Evolutionary conservation across 2,797 vertebrate genomes (phyloP).

Genomic region (Rhinogobio ventralis): DNA sequence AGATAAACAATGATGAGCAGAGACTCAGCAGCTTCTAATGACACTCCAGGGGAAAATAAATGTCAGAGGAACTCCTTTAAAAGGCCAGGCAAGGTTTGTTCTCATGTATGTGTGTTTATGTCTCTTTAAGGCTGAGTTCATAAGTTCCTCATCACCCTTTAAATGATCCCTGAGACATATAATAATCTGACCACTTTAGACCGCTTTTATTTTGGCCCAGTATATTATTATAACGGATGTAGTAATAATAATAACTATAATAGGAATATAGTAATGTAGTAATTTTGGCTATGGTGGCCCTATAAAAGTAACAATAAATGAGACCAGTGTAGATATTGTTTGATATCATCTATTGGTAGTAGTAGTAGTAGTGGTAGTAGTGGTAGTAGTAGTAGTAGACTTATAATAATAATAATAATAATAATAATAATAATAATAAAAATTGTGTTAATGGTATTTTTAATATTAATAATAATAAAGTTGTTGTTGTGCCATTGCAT

Average conservation of each 20-base stretch:
- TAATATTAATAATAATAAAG: too few species aligned
- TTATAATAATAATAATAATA: too few species aligned
- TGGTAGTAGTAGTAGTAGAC: too few species aligned
- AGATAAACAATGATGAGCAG: conserved; percentile 75
- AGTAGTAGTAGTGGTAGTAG: too few species aligned
- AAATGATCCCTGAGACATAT: background rate
- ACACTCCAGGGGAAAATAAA: conserved; percentile 62
- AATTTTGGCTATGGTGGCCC: background rate
- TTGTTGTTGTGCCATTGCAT: background rate
- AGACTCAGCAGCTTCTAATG: conserved; percentile 69
- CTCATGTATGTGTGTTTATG: background rate
- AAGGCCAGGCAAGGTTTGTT: conserved; percentile 12
- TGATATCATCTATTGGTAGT: background rate
- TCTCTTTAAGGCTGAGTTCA: background rate
- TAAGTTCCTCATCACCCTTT: background rate
- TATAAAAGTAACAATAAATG: background rate
- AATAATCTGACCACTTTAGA: background rate
- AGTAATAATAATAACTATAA: too few species aligned
- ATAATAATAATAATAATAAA: too few species aligned
- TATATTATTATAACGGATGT: too few species aligned
- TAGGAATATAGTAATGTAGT: too few species aligned
- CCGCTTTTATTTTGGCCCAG: background rate
- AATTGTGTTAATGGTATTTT: too few species aligned
- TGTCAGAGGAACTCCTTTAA: conserved; percentile 50
- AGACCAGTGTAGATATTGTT: background rate